Percentiles rank a stretch among this genome's conserved stretches.
Evolutionary conservation across 2,113 vertebrate genomes (phyloP).

Genomic region (Regulus satrapa): DNA sequence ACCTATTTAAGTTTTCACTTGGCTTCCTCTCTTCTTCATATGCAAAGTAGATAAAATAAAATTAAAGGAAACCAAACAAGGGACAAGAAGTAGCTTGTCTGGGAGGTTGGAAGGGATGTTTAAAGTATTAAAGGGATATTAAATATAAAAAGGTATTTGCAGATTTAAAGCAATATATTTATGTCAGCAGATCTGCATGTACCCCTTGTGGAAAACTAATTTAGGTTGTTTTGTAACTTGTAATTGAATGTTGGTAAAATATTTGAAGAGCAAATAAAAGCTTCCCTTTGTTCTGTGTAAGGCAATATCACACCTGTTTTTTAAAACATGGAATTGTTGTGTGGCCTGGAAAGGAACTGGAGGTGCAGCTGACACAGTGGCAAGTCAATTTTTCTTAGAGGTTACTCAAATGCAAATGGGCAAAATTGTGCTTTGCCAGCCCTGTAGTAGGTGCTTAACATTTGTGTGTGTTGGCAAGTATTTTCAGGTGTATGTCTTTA

Average conservation of each 20-base stretch:
- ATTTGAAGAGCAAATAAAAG: not conserved
- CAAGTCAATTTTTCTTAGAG: not conserved
- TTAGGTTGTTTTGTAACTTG: not conserved
- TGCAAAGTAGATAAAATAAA: not conserved
- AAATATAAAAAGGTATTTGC: too few species aligned
- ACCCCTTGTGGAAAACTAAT: not conserved
- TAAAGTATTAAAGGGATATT: too few species aligned
- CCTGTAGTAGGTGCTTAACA: not conserved
- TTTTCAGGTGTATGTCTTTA: not conserved
- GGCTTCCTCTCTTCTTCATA: not conserved
- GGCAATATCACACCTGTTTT: rapidly evolving
- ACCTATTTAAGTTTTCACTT: not conserved
- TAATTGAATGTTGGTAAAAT: not conserved
- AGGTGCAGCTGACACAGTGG: not conserved
- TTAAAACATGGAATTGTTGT: not conserved
- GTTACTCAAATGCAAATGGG: not conserved
- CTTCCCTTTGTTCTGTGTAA: not conserved
- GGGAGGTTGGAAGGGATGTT: not conserved
- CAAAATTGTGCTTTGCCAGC: not conserved
- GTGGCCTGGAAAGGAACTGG: not conserved
- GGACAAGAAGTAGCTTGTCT: not conserved
- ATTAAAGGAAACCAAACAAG: not conserved
- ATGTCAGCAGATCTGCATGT: not conserved
- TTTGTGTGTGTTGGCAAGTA: not conserved
- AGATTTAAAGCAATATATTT: not conserved